These are phyloP conservation scores for Cephus sareptanus DNA, from an alignment of 2,888 invertebrate species.

Conservation along the genomic window DNA sequence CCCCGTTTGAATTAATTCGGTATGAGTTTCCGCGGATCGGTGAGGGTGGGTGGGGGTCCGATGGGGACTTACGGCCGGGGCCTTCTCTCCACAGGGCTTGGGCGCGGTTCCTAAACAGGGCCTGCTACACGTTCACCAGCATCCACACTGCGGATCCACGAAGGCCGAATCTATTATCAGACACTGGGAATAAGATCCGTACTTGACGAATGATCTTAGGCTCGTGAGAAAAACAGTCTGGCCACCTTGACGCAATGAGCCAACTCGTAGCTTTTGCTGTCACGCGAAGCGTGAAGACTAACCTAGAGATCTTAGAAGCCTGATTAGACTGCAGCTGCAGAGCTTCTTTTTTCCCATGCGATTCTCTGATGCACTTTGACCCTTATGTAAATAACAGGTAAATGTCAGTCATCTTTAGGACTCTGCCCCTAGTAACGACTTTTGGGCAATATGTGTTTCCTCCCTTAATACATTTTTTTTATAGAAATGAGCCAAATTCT, in stretches of 20 bases:
- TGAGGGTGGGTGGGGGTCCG: background rate
- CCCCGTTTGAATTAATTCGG: constrained; percentile 28
- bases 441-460: too few relatives aligned
- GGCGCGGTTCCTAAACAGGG: constrained; percentile 2
- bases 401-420: too few relatives aligned
- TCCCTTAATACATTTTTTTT: too few relatives aligned
- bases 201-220: constrained; percentile 8
- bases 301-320: constrained; percentile 37
- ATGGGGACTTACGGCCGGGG: too few relatives aligned
- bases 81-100: background rate
- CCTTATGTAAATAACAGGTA: too few relatives aligned
- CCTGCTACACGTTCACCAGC: constrained; percentile 4
- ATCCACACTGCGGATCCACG: constrained; percentile 19
- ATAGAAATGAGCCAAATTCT: too few relatives aligned
- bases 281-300: constrained; percentile 24
- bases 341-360: too few relatives aligned
- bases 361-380: too few relatives aligned
- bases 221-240: constrained; percentile 46
- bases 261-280: background rate
- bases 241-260: constrained; percentile 22
- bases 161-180: constrained; percentile 53
- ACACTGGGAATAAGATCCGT: constrained; percentile 11
- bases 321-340: too few relatives aligned
- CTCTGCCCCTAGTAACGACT: too few relatives aligned
- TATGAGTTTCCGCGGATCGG: constrained; percentile 6